Conservation (phyloP, 2,113 vertebrate genomes). For the Isichthys henryi region DNA sequence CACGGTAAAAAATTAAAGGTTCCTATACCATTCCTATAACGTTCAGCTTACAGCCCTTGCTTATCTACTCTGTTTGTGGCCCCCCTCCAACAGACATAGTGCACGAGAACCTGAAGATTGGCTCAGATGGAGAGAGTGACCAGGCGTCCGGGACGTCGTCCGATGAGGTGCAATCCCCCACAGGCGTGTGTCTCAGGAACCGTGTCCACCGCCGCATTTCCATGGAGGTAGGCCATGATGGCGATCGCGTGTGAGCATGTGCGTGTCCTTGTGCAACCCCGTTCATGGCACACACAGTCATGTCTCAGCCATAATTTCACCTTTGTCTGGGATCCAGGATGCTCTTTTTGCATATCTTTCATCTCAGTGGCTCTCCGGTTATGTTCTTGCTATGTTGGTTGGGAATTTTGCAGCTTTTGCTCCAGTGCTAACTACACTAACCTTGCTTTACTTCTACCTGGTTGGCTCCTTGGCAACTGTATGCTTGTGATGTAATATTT, state of each 20-base stretch:
- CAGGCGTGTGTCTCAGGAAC: slow-evolving; percentile 90
- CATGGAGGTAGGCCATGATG: slow-evolving; percentile 78
- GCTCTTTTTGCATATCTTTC: not conserved
- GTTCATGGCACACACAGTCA: slow-evolving; percentile 9
- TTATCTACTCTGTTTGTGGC: not conserved
- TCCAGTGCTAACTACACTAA: not conserved
- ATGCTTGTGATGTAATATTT: not conserved
- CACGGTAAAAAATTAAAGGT: not conserved
- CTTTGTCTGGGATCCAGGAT: not conserved
- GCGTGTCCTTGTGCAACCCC: not conserved
- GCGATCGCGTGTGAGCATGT: not conserved
- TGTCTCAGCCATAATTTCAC: not conserved
- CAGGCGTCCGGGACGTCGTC: slow-evolving; percentile 97
- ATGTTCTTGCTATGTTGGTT: not conserved
- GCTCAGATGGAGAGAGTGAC: slow-evolving; percentile 96
- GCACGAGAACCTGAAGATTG: slow-evolving; percentile 98
- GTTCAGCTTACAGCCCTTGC: not conserved
- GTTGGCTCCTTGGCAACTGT: not conserved
- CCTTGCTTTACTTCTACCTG: not conserved
- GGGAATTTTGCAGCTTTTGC: not conserved
- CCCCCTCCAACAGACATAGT: slow-evolving; percentile 77
- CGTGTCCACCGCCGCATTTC: slow-evolving; percentile 88
- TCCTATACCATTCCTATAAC: not conserved
- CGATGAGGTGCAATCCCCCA: slow-evolving; percentile 96
- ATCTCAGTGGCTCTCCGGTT: not conserved